Evolutionary conservation across 2,113 vertebrate species (phyloP).

Genomic region (Anolis carolinensis): DNA sequence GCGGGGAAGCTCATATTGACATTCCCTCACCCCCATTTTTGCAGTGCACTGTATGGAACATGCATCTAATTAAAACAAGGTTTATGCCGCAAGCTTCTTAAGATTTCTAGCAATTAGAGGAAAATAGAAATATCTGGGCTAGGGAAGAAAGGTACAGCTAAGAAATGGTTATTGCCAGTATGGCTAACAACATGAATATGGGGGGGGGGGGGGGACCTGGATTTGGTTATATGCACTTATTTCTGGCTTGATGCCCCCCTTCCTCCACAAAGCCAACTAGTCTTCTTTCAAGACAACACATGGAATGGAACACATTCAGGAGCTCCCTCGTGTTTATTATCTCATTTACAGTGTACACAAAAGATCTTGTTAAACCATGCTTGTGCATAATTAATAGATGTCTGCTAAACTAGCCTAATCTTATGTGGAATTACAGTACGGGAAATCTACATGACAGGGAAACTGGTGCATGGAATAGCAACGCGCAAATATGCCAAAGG

Average conservation of each 20-base stretch:
- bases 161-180: neutral
- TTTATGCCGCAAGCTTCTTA: neutral
- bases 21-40: neutral
- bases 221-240: neutral
- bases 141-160: neutral
- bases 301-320: neutral
- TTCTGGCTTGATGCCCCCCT: neutral
- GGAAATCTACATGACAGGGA: neutral
- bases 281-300: constrained; percentile 19
- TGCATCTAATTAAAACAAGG: neutral
- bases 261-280: neutral
- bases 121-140: neutral
- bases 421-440: constrained; percentile 7
- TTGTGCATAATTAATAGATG: constrained; percentile 32
- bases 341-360: constrained; percentile 4
- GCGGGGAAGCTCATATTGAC: neutral
- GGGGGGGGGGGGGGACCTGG: neutral
- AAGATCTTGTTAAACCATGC: constrained; percentile 21
- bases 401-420: constrained; percentile 5
- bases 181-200: neutral
- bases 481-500: neutral
- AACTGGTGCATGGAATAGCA: neutral
- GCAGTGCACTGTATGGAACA: neutral
- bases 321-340: neutral
- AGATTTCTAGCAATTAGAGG: neutral